These are phyloP conservation scores for Aspidoscelis tigris DNA, from an alignment of 2,113 vertebrate genomes.

Conservation along the genomic window DNA sequence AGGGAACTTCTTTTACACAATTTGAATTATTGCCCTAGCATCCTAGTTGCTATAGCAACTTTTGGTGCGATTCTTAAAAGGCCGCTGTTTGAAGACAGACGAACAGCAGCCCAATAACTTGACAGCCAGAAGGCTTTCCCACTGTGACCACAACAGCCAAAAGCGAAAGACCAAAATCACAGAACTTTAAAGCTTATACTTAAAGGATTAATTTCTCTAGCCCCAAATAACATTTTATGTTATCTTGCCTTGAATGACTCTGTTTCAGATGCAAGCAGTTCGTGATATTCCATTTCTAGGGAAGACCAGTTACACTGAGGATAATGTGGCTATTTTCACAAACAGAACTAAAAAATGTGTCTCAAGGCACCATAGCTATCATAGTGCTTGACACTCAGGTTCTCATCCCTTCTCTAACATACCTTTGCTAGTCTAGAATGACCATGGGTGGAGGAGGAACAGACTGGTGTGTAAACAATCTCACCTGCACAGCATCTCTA, in stretches of 20 bases:
- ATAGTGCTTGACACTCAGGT: no score
- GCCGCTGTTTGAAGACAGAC: slow-evolving; percentile 28
- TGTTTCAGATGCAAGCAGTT: slow-evolving; percentile 10
- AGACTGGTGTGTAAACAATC: no score
- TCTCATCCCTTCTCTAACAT: no score
- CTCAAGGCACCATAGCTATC: no score
- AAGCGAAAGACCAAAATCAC: slow-evolving; percentile 3
- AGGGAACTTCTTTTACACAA: neutral
- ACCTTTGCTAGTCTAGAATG: no score
- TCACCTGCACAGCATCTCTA: no score
- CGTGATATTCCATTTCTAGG: slow-evolving; percentile 1
- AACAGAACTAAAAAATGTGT: no score
- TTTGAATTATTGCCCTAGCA: slow-evolving; percentile 23
- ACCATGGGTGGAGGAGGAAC: no score
- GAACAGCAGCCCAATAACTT: neutral
- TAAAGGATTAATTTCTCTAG: slow-evolving; percentile 33
- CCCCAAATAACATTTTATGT: slow-evolving; percentile 17
- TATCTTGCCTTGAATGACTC: slow-evolving; percentile 3
- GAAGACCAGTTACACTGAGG: neutral
- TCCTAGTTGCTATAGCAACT: slow-evolving; percentile 56
- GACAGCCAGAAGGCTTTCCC: slow-evolving; percentile 42
- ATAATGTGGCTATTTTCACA: neutral
- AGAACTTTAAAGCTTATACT: slow-evolving; percentile 23
- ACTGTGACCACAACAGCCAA: slow-evolving; percentile 25
- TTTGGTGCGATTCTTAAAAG: slow-evolving; percentile 16